These are phyloP conservation scores for Brachionus sp. DNA, from an alignment of 1,140 invertebrate genomes.

Conservation along the genomic window DNA sequence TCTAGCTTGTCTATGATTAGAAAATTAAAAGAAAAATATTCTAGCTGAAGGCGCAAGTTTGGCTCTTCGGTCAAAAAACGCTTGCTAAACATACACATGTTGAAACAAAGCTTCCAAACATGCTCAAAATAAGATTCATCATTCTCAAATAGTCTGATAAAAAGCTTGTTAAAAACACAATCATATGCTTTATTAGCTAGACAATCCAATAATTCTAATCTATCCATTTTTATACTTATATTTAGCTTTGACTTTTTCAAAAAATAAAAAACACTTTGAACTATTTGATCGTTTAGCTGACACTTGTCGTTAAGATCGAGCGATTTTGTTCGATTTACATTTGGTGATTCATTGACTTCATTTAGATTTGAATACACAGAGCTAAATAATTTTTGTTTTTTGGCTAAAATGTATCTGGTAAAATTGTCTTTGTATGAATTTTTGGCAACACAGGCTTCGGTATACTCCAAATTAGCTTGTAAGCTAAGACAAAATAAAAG, in stretches of 20 bases:
- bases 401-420: neutral
- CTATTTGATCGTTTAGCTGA: neutral
- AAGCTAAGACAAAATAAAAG: neutral
- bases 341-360: neutral
- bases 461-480: slow-evolving; percentile 2
- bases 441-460: neutral
- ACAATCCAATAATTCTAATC: slow-evolving; percentile 7
- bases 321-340: slow-evolving; percentile 11
- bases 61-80: slow-evolving; percentile 6
- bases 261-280: slow-evolving; percentile 31
- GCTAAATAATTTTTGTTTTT: slow-evolving; percentile 35
- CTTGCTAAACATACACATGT: slow-evolving; percentile 12
- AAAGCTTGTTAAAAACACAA: neutral
- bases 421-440: neutral
- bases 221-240: neutral
- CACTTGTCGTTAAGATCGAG: neutral
- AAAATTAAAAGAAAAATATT: slow-evolving; percentile 35
- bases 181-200: slow-evolving; percentile 1
- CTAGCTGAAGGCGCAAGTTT: neutral
- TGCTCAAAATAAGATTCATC: neutral
- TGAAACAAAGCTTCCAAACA: slow-evolving; percentile 3
- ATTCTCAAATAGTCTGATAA: neutral
- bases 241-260: neutral
- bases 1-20: slow-evolving; percentile 17
- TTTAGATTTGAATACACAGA: slow-evolving; percentile 39